Base-by-base conservation (phyloP, 2,888 invertebrate species). In the Alsophila aescularia region DNA sequence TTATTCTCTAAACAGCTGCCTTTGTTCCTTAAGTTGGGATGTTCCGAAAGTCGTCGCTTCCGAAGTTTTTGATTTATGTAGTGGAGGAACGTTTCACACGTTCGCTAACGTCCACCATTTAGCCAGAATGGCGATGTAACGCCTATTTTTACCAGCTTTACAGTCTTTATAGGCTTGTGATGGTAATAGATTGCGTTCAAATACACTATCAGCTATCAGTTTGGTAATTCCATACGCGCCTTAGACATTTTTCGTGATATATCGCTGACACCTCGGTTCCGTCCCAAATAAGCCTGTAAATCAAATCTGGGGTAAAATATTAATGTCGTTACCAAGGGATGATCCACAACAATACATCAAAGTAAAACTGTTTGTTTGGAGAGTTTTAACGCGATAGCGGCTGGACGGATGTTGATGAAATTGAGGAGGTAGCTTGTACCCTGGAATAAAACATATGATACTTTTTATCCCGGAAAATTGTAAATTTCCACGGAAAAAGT, bases 21-120 rank as follows among this genome's bases (percentile, higher is more conserved):
- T 71, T 75, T 73, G 73, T 78, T 75, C 69, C 60, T 55, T 47
- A 75, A 76, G 72, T 73, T 62, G 56, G 58, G 66, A 74, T 75
- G 67, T 71, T 70, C 70, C 66, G 59, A 58, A 70, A 80, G 67
- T 73, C 71, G 68, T 67, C 70, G 70, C 68, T 79, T 75, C 66
- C 70, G 47, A 83, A 83, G 72, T 84, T 83, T 79, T 72, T 82
- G 83, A 85, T 85, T 73, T 73, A 75, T 71, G 50, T 45, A 66
- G 53, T 66, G 60, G 47, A 58, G 66, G 66, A 68, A 60, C 66
- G 66, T 66, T 73, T 67, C 64, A 73, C 78, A 73, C 78, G 72
- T 71, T 66, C 67, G 65, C 72, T 76, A 67, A 67, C 66, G 62
- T 72, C 66, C 67, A 70, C 72, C 78, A 74, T 76, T 79, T 76